Evolutionary conservation across 2,113 vertebrate species (phyloP), one percentile per base, ranked within the genome.

Genomic region (Galbula dea): DNA sequence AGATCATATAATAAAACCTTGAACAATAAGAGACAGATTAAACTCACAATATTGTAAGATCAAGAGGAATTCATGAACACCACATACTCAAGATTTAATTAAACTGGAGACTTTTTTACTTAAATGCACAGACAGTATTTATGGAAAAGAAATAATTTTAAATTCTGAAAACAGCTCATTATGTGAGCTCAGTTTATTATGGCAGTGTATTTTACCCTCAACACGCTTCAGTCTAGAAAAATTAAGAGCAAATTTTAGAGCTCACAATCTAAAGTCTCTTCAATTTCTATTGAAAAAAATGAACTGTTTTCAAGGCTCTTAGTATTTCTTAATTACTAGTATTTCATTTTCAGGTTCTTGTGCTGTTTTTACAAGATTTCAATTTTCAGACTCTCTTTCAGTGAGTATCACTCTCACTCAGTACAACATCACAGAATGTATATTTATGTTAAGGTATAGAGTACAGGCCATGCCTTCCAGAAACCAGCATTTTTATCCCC

Each of bases 1-100:
- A 99, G 98, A 95, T 99, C 99, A 77, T 99, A 99, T 6, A 99
- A 71, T n/a, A 99, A 97, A 74, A 99, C 98, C 99, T 99, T 48
- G 61, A 89, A 73, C 46, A 58, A 66, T 22, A 20, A 94, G 36
- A 96, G 23, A 80, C 11, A 80, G 52, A 81, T 77, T 49, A 65
- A 89, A 86, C 10, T 55, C 32, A 26, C 14, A 68, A 41, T 26
- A 75, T 5, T 72, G 16, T 32, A 83, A 80, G 32, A 71, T 37
- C 21, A 67, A 27, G 6, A 82, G 34, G 20, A 79, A 63, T 21
- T 55, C 48, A 90, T 0, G 0, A 5, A 7, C 17, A 67, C 3
- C 10, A 78, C 37, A 62, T n/a, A 59, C 3, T 55, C 30, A 79
- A 39, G 30, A 37, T 43, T 80, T 59, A 89, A 32, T 7, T 55